phyloP scores from a whole-genome alignment of 2,797 vertebrate species.

The Syndactyla subalaris region DNA sequence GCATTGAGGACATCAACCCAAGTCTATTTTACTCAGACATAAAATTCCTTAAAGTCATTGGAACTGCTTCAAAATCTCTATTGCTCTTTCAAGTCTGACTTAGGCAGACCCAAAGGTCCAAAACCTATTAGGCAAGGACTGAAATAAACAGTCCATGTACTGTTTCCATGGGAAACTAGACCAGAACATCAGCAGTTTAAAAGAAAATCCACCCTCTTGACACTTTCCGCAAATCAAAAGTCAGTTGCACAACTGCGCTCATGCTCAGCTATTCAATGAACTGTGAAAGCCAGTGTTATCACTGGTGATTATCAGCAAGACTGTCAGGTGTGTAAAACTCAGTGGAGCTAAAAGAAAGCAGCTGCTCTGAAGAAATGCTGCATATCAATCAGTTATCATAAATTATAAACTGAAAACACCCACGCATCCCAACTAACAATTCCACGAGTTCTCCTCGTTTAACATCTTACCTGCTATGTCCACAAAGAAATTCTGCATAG shows the following conservation, averaged over 20 bases:
- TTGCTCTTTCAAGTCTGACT: neutral
- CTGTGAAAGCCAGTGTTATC: neutral
- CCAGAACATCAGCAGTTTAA: neutral
- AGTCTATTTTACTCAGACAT: neutral
- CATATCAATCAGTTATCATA: neutral
- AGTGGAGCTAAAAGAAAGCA: neutral
- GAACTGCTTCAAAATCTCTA: neutral
- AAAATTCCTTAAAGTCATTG: neutral
- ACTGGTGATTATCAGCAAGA: neutral
- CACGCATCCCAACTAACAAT: neutral
- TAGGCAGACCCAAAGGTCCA: neutral
- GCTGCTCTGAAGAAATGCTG: neutral
- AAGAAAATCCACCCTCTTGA: neutral
- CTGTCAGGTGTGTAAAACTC: neutral
- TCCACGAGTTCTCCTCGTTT: neutral
- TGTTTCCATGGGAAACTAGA: neutral
- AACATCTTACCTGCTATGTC: neutral
- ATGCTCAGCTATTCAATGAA: neutral
- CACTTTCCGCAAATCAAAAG: neutral
- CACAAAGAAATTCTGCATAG: neutral
- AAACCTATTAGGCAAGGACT: neutral
- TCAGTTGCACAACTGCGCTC: neutral
- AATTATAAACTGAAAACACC: neutral
- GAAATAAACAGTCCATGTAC: neutral
- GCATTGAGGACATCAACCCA: accelerated